Evolutionary conservation across 2,888 invertebrate species (phyloP).

Genomic region (Cerastis rubricosa): DNA sequence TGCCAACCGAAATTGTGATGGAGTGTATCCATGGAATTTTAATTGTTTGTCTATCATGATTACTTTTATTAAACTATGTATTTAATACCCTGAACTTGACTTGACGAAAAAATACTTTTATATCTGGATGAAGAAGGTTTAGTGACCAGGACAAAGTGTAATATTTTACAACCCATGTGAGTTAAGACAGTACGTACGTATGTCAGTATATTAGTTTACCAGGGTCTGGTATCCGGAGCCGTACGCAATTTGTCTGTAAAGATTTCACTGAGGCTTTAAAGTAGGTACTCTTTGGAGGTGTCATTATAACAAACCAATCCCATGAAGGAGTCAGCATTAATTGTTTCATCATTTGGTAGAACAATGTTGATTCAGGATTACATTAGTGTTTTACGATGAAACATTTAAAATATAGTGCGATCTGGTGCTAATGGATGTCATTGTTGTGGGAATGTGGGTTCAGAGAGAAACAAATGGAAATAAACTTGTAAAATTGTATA

Average conservation of each 20-base stretch:
- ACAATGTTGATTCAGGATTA: background rate
- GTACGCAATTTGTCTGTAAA: background rate
- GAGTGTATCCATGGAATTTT: conserved; percentile 18
- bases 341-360: background rate
- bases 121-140: background rate
- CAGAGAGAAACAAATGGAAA: too few species aligned
- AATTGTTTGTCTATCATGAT: conserved; percentile 9
- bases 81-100: background rate
- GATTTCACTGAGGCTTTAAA: background rate
- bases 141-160: background rate
- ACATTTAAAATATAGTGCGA: background rate
- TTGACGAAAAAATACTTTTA: background rate
- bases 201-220: background rate
- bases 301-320: background rate
- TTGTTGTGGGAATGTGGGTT: too few species aligned
- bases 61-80: background rate
- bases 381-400: background rate
- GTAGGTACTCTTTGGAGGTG: too few species aligned
- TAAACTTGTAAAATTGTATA: too few species aligned
- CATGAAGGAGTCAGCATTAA: background rate
- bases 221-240: background rate
- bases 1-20: conserved; percentile 48
- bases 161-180: background rate
- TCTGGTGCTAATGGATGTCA: background rate
- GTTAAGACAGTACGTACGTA: background rate